A percentile compares a stretch with the other conserved stretches of the same genome.
Conservation (phyloP, 1,140 invertebrate species). For the Magallana ariakensis region DNA sequence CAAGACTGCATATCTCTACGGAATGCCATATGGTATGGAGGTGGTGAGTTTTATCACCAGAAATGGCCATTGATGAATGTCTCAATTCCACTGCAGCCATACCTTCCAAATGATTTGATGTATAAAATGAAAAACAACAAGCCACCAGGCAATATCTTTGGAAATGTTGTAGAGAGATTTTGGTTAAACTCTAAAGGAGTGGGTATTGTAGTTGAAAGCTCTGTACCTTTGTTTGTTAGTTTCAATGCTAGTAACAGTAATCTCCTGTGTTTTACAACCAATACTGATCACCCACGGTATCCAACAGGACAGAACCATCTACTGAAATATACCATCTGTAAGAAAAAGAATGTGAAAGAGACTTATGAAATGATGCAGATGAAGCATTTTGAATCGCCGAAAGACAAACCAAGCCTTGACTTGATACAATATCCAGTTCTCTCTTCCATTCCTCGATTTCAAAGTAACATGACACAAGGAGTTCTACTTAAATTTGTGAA, state of each 20-base stretch:
- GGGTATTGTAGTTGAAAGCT: conserved; percentile 69
- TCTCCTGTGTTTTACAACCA: conserved; percentile 65
- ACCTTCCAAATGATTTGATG: conserved; percentile 61
- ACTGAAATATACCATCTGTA: conserved; percentile 71
- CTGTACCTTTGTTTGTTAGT: conserved; percentile 73
- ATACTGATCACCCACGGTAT: conserved; percentile 55
- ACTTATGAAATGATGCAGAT: conserved; percentile 63
- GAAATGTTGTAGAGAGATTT: conserved; percentile 72
- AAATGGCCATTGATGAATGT: conserved; percentile 79
- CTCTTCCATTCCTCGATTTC: conserved; percentile 93
- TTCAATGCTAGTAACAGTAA: conserved; percentile 62
- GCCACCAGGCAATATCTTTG: conserved; percentile 54
- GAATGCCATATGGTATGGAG: conserved; percentile 75
- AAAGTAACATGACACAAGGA: conserved; percentile 83
- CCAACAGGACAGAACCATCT: conserved; percentile 47
- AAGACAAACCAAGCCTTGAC: conserved; percentile 83
- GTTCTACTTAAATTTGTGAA: conserved; percentile 85
- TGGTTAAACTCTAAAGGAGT: conserved; percentile 76
- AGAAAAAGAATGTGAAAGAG: conserved; percentile 62
- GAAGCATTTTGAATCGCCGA: conserved; percentile 64
- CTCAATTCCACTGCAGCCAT: conserved; percentile 67
- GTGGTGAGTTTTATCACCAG: conserved; percentile 77
- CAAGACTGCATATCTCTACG: conserved; percentile 68
- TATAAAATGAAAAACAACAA: conserved; percentile 42
- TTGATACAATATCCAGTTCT: conserved; percentile 91